Evolutionary conservation across 1,140 invertebrate genomes (phyloP), one percentile per base, ranked within the genome.

Genomic region (Stegodyphus dumicola): DNA sequence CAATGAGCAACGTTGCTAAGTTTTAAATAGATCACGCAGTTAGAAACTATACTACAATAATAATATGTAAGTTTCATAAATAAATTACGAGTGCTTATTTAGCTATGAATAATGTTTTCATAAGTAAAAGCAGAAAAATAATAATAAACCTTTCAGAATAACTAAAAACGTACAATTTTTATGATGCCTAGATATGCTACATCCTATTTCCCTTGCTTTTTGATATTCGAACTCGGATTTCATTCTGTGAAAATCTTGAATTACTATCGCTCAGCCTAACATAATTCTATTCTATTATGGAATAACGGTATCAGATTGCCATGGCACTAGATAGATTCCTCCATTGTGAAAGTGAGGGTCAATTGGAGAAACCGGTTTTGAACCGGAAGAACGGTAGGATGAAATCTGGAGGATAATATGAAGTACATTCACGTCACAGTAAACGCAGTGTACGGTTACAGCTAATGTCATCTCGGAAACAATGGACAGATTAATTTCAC

Each of bases 401-500:
- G 33, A 65, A 70, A 70, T 70, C 67, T 15, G 65, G 17, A 49
- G 11, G 65, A 70, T 54, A 67, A 79, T 70, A 79, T 52, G 15
- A 79, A 79, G 48, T 70, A 64, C 17, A 56, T 56, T 13, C 15
- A 70, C 33, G 52, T 52, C 52, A 49, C 13, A 77, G 48, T 49
- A 66, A 77, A 48, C 75, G 33, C n/a, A 18, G 53, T 9, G 66
- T 80, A 60, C 7, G 48, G 17, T 80, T 80, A 56, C 78, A 69
- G 6, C 15, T 51, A 71, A 80, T 80, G 69, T 54, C 49, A 80
- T 48, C 53, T 10, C 13, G 18, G 54, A 80, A 80, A 80, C 78
- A 80, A 80, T 80, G 69, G 18, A 17, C 64, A 56, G 48, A 77
- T 77, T 67, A 66, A 66, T 77, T 77, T 77, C 18, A 60, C 56